phyloP scores from a whole-genome alignment of 2,113 vertebrate species.

The Dipodomys spectabilis region DNA sequence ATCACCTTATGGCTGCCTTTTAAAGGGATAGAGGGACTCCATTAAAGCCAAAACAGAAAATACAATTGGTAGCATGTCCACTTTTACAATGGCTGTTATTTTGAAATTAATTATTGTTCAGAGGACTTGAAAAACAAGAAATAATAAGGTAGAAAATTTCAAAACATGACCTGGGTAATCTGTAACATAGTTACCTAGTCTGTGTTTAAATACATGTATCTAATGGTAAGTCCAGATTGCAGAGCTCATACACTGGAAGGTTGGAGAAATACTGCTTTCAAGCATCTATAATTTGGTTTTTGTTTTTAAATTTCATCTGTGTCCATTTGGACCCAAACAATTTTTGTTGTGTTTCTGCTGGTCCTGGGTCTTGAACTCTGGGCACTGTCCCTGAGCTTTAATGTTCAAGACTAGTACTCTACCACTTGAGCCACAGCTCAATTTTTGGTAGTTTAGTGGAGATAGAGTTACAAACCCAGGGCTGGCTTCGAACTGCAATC shows the following conservation, averaged over 20 bases:
- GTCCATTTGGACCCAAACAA: not conserved
- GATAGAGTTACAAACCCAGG: too few species aligned
- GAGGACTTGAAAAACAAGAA: not conserved
- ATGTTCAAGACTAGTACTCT: too few species aligned
- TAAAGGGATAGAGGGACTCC: constrained; percentile 22
- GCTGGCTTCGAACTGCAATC: too few species aligned
- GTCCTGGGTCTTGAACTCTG: too few species aligned
- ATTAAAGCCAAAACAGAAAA: constrained; percentile 39
- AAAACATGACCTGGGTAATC: not conserved
- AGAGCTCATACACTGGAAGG: not conserved
- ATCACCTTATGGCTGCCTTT: constrained; percentile 27
- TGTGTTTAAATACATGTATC: not conserved
- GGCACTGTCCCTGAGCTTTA: too few species aligned
- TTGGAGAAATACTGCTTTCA: constrained; percentile 31
- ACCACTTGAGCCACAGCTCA: too few species aligned
- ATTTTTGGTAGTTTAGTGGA: too few species aligned
- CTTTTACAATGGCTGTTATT: constrained; percentile 37
- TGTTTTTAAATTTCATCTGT: constrained; percentile 5
- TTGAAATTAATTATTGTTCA: constrained; percentile 32
- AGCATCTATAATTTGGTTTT: not conserved
- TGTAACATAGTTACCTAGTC: not conserved
- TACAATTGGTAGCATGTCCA: not conserved
- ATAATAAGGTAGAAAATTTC: not conserved
- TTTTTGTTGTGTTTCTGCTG: not conserved
- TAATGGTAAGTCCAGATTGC: not conserved